Conservation (phyloP, 2,888 invertebrate species). For the Scaptomyza polygonia region DNA sequence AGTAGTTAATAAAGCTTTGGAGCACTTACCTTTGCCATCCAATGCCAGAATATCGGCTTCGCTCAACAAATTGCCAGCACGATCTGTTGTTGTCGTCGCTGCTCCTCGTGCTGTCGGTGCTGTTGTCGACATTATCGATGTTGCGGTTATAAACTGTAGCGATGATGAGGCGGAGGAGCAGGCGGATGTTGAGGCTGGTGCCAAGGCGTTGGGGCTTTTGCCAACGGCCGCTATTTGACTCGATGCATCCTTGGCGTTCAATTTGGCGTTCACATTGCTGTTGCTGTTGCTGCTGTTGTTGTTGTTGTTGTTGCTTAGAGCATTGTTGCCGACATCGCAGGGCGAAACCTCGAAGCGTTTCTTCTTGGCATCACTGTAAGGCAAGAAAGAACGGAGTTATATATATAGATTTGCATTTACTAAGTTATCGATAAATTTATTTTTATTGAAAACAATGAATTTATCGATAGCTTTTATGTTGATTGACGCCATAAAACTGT, state of each 20-base stretch:
- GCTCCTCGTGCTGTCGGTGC: slow-evolving; percentile 42
- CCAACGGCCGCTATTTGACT: slow-evolving; percentile 28
- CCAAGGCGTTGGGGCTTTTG: slow-evolving; percentile 20
- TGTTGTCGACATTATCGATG: slow-evolving; percentile 52
- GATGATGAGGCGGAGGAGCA: slow-evolving; percentile 20
- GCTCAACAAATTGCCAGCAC: slow-evolving; percentile 42
- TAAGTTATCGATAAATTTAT: neutral
- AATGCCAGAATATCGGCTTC: slow-evolving; percentile 78
- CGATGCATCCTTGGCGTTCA: slow-evolving; percentile 55
- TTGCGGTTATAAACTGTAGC: slow-evolving; percentile 42
- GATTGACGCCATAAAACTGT: neutral
- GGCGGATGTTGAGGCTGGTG: slow-evolving; percentile 33
- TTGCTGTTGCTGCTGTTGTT: slow-evolving; percentile 42
- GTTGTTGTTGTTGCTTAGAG: slow-evolving; percentile 57
- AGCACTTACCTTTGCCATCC: slow-evolving; percentile 86
- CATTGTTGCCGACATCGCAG: slow-evolving; percentile 43
- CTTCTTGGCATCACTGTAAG: slow-evolving; percentile 83
- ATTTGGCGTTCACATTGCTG: slow-evolving; percentile 43
- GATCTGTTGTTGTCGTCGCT: slow-evolving; percentile 49
- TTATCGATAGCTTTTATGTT: neutral
- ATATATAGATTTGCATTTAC: neutral
- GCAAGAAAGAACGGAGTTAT: neutral
- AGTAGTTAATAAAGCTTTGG: neutral
- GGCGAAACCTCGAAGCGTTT: slow-evolving; percentile 80
- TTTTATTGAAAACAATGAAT: no score